Evolutionary conservation across 2,113 vertebrate genomes (phyloP), one percentile per base, ranked within the genome.

Genomic region (Nicator chloris): DNA sequence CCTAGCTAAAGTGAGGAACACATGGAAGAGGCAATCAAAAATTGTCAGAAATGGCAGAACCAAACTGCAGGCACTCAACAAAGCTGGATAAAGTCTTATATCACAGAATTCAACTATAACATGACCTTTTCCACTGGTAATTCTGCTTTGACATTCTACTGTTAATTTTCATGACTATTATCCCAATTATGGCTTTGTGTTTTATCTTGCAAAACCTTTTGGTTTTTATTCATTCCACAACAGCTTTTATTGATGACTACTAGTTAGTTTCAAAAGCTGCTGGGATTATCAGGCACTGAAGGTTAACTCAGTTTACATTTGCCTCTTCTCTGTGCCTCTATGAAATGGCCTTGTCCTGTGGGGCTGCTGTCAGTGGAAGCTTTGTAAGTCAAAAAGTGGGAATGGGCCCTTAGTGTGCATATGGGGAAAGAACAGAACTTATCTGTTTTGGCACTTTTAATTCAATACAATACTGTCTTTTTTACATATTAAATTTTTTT

Each of bases 381-480:
- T 88, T 93, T 86, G 13, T 75, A 91, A 87, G 37, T 35, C 44
- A 84, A 56, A 86, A 78, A 90, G 44, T 45, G 77, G 69, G 37
- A 94, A 56, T 2, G 44, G 73, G 69, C 47, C 69, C 35, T 88
- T 65, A 51, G 53, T 0, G 0, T 40, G 39, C 33, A 35, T 9
- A 39, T 12, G 73, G 37, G 69, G 40, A 91, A 78, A 93, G 89
- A 85, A 95, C 68, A 91, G 68, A 90, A 86, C 86, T 84, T 95
- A 95, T 28, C 85, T 97, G 89, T 92, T 93, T 79, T 87, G 59
- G 82, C 26, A 53, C 57, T 88, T 80, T 86, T 15, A 69, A 73
- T 68, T 96, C 84, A 96, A 73, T 72, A 92, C 77, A 95, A 85
- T 86, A 82, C 60, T 63, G 85, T 90, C 65, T 88, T 97, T 97